These are phyloP conservation scores for Sclerurus mexicanus DNA, from an alignment of 2,113 vertebrate species.

Conservation along the genomic window DNA sequence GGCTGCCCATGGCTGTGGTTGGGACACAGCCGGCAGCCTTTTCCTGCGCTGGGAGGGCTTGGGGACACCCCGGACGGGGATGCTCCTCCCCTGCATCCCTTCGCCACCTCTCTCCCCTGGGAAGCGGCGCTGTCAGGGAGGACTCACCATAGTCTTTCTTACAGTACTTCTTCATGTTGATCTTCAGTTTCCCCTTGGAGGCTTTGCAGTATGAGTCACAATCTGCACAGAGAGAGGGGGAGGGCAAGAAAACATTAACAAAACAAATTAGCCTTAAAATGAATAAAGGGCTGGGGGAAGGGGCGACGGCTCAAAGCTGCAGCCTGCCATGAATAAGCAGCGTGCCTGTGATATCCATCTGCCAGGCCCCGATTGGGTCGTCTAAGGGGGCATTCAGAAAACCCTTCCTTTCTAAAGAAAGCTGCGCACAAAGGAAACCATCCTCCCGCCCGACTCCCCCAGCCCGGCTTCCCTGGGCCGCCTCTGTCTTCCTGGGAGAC, in stretches of 20 bases:
- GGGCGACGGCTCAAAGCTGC: not conserved
- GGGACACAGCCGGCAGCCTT: not conserved
- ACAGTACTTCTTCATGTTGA: conserved; percentile 99
- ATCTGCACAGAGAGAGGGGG: conserved; percentile 75
- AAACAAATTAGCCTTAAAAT: conserved; percentile 69
- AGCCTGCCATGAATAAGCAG: conserved; percentile 66
- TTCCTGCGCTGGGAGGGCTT: not conserved
- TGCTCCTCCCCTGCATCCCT: not conserved
- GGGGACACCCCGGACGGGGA: not conserved
- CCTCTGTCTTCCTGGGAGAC: conserved; percentile 70
- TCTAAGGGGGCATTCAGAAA: conserved; percentile 67
- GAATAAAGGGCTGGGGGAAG: conserved; percentile 48
- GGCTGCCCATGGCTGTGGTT: not conserved
- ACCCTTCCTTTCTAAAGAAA: conserved; percentile 70
- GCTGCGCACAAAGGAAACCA: conserved; percentile 68
- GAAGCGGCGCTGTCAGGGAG: not conserved
- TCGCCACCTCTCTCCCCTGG: accelerated
- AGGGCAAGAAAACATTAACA: conserved; percentile 66
- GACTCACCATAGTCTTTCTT: conserved; percentile 98
- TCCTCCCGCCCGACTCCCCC: not conserved
- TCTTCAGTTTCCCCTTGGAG: conserved; percentile 98
- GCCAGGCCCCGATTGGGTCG: conserved; percentile 66
- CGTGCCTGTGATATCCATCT: conserved; percentile 72
- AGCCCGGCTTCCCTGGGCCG: conserved; percentile 47
- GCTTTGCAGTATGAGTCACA: conserved; percentile 98